Evolutionary conservation across 2,888 invertebrate genomes (phyloP).

Genomic region (Brachycybe producta): DNA sequence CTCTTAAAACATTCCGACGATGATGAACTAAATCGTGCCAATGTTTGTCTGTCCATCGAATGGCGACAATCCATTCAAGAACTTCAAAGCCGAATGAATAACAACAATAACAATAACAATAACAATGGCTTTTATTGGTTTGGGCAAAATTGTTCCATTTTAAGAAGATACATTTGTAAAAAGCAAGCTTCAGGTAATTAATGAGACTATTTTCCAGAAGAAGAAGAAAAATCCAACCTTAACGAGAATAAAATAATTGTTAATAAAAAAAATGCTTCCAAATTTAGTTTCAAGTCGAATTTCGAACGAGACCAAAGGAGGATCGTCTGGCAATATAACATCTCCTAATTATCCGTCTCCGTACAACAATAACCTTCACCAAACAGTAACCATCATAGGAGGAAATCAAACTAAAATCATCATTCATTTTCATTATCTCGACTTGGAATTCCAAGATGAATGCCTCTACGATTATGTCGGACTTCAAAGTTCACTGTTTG

Average conservation of each 20-base stretch:
- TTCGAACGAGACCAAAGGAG: slow-evolving; percentile 21
- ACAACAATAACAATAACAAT: too few species aligned
- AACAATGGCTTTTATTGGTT: slow-evolving; percentile 12
- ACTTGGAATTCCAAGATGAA: slow-evolving; percentile 59
- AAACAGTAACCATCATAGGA: slow-evolving; percentile 52
- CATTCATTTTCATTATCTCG: slow-evolving; percentile 52
- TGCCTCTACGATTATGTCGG: slow-evolving; percentile 68
- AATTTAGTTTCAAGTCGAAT: neutral
- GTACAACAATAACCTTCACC: slow-evolving; percentile 59
- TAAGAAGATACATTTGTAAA: slow-evolving; percentile 27
- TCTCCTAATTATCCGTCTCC: slow-evolving; percentile 56
- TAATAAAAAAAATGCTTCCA: neutral
- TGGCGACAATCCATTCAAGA: too few species aligned
- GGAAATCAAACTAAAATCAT: slow-evolving; percentile 53
- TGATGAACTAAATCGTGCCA: too few species aligned
- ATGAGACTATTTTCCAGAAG: slow-evolving; percentile 1
- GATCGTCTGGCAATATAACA: slow-evolving; percentile 46
- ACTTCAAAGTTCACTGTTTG: slow-evolving; percentile 34
- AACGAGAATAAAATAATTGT: neutral
- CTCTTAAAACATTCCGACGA: too few species aligned
- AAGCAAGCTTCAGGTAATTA: slow-evolving; percentile 26
- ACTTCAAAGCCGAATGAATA: too few species aligned
- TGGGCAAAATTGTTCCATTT: slow-evolving; percentile 21
- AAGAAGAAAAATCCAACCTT: neutral
- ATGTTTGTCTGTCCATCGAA: too few species aligned